Percentiles rank a stretch among this genome's conserved stretches.
Conservation (phyloP, 1,140 invertebrate genomes). For the Saccostrea echinata region DNA sequence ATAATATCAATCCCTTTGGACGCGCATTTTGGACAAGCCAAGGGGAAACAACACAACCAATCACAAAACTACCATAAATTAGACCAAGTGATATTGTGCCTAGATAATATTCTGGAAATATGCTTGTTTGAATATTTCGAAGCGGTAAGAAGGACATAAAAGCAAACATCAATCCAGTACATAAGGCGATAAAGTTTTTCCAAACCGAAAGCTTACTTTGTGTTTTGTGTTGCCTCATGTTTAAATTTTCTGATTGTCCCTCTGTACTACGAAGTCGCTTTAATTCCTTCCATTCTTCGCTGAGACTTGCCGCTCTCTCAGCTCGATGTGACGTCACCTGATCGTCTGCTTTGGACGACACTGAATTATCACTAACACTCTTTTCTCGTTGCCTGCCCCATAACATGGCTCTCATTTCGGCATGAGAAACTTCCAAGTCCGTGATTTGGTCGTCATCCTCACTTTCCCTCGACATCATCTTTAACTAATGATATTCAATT, state of each 20-base stretch:
- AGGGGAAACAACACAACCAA: conserved; percentile 63
- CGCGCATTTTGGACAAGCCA: conserved; percentile 65
- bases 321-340: not conserved
- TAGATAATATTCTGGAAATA: conserved; percentile 58
- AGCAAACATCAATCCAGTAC: conserved; percentile 64
- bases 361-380: conserved; percentile 4
- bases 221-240: conserved; percentile 13
- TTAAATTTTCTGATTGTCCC: conserved; percentile 26
- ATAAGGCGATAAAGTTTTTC: conserved; percentile 66
- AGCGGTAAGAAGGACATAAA: conserved; percentile 68
- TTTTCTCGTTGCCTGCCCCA: conserved; percentile 50
- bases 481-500: not conserved
- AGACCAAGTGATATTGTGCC: conserved; percentile 59
- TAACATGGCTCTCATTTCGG: conserved; percentile 58
- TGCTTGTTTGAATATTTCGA: conserved; percentile 66
- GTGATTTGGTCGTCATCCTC: conserved; percentile 15
- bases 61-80: conserved; percentile 62
- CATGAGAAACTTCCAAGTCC: conserved; percentile 40
- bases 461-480: conserved; percentile 8
- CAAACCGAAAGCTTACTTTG: conserved; percentile 63
- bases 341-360: not conserved
- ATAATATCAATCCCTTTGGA: conserved; percentile 65
- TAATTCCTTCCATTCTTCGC: conserved; percentile 61
- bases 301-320: conserved; percentile 53
- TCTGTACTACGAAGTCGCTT: conserved; percentile 32